Evolutionary conservation across 2,113 vertebrate species (phyloP).

Genomic region (Nothoprocta pentlandii): DNA sequence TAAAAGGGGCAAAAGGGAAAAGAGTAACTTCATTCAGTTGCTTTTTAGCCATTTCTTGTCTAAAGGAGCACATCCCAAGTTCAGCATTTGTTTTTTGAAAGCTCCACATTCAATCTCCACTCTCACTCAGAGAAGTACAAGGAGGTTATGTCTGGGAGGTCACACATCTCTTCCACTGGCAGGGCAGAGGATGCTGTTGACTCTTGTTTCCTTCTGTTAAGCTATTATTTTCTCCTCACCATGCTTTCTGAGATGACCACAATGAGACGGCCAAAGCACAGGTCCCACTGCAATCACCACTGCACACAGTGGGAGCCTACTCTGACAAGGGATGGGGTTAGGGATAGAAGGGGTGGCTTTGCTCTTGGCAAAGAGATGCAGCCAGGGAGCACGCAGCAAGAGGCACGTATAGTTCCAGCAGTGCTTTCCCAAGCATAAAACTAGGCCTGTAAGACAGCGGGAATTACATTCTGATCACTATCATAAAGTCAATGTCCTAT

Average conservation of each 20-base stretch:
- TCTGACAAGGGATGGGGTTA: not conserved
- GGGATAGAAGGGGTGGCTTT: not conserved
- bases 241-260: not conserved
- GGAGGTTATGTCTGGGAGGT: not conserved
- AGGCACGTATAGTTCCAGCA: not conserved
- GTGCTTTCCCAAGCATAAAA: not conserved
- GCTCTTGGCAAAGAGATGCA: not conserved
- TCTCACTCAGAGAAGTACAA: not conserved
- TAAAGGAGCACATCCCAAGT: not conserved
- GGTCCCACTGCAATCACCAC: not conserved
- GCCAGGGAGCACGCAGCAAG: not conserved
- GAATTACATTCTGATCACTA: not conserved
- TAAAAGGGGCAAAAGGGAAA: not conserved
- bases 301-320: rapidly evolving
- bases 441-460: not conserved
- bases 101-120: not conserved
- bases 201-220: not conserved
- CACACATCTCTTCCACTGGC: not conserved
- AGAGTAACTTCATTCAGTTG: not conserved
- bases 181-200: not conserved
- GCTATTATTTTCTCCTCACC: not conserved
- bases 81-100: not conserved
- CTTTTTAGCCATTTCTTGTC: not conserved
- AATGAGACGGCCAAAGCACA: not conserved
- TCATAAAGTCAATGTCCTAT: not conserved